These are phyloP conservation scores for Micromussa lordhowensis DNA, from an alignment of 92 coral and sea anemone species.

Conservation along the genomic window DNA sequence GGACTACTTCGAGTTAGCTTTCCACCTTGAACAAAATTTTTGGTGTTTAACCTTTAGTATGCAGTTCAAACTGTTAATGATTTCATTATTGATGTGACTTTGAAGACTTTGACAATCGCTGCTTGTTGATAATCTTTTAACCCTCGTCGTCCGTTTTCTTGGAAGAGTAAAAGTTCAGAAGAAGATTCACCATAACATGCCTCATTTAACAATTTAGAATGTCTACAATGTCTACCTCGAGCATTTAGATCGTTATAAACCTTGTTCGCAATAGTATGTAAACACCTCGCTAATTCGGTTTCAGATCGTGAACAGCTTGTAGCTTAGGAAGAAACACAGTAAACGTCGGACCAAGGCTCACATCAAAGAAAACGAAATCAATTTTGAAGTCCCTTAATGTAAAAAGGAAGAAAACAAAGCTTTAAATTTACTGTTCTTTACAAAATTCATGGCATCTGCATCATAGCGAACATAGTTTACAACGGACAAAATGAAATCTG, in stretches of 20 bases:
- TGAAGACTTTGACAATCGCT: background rate
- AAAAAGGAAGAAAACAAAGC: background rate
- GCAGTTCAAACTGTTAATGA: background rate
- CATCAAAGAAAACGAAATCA: too few relatives aligned
- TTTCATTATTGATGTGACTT: background rate
- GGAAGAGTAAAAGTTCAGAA: background rate
- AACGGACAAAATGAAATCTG: background rate
- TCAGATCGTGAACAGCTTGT: too few relatives aligned
- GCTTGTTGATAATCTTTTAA: background rate
- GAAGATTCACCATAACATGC: background rate
- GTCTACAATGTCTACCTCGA: background rate
- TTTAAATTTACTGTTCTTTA: background rate
- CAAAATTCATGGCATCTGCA: background rate
- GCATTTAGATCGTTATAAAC: background rate
- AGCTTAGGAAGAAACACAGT: too few relatives aligned
- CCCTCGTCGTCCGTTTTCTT: background rate
- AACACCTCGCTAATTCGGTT: background rate
- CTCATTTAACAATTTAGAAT: background rate
- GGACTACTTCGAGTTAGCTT: background rate
- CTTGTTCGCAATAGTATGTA: background rate
- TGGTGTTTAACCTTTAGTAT: background rate
- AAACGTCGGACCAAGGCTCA: too few relatives aligned
- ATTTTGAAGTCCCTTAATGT: background rate
- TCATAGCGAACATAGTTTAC: background rate
- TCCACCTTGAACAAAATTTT: background rate